phyloP scores from a whole-genome alignment of 2,888 invertebrate species.

The Drosophila algonquin region DNA sequence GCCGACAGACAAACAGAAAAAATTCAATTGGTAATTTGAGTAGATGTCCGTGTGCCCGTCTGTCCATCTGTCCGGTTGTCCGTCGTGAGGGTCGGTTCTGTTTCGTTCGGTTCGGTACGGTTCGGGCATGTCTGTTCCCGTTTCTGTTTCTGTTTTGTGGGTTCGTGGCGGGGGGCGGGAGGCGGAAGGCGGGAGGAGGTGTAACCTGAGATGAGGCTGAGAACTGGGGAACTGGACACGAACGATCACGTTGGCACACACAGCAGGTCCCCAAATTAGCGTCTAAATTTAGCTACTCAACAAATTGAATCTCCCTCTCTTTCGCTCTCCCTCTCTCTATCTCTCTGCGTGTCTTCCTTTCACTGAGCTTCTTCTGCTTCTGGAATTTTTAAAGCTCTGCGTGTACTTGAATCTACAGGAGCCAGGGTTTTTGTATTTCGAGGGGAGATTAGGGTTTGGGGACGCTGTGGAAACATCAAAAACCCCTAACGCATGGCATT shows the following conservation, averaged over 20 bases:
- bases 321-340: conserved; percentile 29
- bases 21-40: conserved; percentile 46
- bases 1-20: conserved; percentile 4
- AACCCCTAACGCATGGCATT: conserved; percentile 45
- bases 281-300: conserved; percentile 70
- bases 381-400: conserved; percentile 33
- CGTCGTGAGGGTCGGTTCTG: neutral
- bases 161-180: no score
- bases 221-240: conserved; percentile 34
- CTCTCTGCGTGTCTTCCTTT: neutral
- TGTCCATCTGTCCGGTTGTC: neutral
- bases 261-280: conserved; percentile 69
- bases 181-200: no score
- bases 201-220: conserved; percentile 27
- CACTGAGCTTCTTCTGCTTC: conserved; percentile 1
- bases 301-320: conserved; percentile 45
- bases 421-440: no score
- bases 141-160: no score
- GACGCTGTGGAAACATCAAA: conserved; percentile 36
- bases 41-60: conserved; percentile 5
- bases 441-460: neutral
- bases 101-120: no score
- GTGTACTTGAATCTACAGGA: conserved; percentile 22
- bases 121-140: no score
- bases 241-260: conserved; percentile 42